Base-by-base conservation (phyloP, 2,797 vertebrate genomes). In the Notamacropus eugenii region DNA sequence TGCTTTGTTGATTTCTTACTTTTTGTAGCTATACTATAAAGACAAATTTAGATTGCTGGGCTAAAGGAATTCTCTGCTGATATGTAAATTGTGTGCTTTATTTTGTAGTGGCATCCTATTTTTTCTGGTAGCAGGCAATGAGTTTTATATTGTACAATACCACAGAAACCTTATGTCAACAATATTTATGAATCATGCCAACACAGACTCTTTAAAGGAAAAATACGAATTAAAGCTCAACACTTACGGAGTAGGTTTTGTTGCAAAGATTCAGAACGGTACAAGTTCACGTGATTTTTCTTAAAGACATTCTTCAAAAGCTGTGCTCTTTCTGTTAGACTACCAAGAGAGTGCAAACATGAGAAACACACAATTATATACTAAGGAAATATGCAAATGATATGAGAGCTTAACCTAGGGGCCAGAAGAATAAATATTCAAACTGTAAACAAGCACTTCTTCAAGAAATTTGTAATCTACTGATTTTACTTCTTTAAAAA, bases 231-330 rank as follows among this genome's bases (percentile, higher is more conserved):
- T 82, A 82, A 82, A 82, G 19, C 46, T 82, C 90, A 96, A 96
- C 90, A 99, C 99, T 99, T 98, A 99, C 99, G 99, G 97, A 99
- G 99, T 97, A 99, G 98, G 97, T 99, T 99, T 98, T 99, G 99
- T 97, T 99, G 99, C 98, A 99, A 98, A 95, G 99, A 99, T 58
- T 99, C 99, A 0, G 99, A 99, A 19, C 99, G 99, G 98, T 99
- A 99, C 97, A 99, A 97, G 96, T 99, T 99, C 98, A 99, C 99
- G 0, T 99, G 99, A 98, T 99, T 99, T 99, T 99, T 99, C 99
- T 99, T 99, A 98, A 99, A 99, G 98, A 99, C 99, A 58, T 99
- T 99, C 99, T 99, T 99, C 98, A 99, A 99, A 55, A 99, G 99
- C 62, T 99, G 99, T 14, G 99, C 99, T 98, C 99, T 99, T 98